Evolutionary conservation across 1,140 invertebrate species (phyloP), one percentile per base, ranked within the genome.

Genomic region (Temnothorax longispinosus): DNA sequence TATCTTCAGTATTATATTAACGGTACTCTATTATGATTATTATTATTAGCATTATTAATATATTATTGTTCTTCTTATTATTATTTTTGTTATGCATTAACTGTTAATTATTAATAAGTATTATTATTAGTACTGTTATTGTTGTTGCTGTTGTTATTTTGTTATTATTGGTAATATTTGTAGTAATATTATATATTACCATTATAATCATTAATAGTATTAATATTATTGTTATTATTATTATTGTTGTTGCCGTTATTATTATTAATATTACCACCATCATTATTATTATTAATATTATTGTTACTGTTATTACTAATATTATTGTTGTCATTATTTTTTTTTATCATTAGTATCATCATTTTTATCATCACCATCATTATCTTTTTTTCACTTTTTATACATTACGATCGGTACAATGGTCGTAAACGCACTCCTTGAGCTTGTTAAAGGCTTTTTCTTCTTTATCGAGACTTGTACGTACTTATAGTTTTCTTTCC

Each of bases 361-460:
- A 76, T 71, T 21, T 18, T 86, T 64, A 50, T 75, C 60, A 69
- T 88, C 35, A 41, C 76, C 69, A 60, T 69, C 71, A 81, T 71
- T 81, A 82, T 62, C 52, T 41, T 60, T 65, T 65, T 80, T 75
- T 84, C 10, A 18, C 27, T 38, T 86, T 81, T 85, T 89, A 89
- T 81, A 86, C 71, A 88, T 76, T 90, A 89, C 88, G 77, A 78
- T 90, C 85, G 50, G 62, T 87, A 81, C 64, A 54, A 78, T 90
- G 78, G 54, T 87, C 87, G 76, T 90, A 88, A 89, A 90, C 76
- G 32, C 89, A 90, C 77, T 90, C 89, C 89, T 90, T 90, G 89
- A 89, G 85, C 89, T 90, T 88, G 72, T 88, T 90, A 84, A 90
- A 90, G 89, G 89, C 89, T 74, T 69, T 81, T 81, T 77, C 62